A percentile compares a stretch with the other conserved stretches of the same genome.
Conservation (phyloP, 2,888 invertebrate species). For the Diloba caeruleocephala region DNA sequence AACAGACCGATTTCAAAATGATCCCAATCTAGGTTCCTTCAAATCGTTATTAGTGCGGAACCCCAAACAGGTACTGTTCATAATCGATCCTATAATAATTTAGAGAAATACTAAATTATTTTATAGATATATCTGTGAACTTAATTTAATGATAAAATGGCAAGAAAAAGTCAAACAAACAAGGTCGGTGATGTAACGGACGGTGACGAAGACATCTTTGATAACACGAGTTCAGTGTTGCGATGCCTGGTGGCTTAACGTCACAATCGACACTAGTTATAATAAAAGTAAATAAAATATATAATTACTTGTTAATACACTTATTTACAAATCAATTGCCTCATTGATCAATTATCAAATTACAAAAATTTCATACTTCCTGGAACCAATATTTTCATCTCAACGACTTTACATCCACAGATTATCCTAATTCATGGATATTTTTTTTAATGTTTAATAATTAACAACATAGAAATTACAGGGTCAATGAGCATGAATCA, state of each 20-base stretch:
- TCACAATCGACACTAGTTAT: constrained; percentile 58
- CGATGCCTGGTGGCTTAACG: constrained; percentile 59
- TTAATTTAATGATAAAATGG: constrained; percentile 54
- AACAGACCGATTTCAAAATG: no score
- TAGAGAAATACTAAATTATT: neutral
- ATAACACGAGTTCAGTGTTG: constrained; percentile 74
- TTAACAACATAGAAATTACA: constrained; percentile 21
- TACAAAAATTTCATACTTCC: neutral
- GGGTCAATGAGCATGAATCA: constrained; percentile 41
- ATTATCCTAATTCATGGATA: neutral
- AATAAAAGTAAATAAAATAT: constrained; percentile 53
- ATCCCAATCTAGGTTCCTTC: no score
- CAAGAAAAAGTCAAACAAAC: constrained; percentile 80
- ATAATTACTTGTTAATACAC: constrained; percentile 47
- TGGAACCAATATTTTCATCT: constrained; percentile 1
- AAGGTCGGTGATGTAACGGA: constrained; percentile 85
- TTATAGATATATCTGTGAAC: constrained; percentile 16
- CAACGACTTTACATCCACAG: neutral
- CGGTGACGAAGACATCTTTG: constrained; percentile 70
- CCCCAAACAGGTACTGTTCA: no score
- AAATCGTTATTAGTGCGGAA: no score
- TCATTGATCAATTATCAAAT: constrained; percentile 34
- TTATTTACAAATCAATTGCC: constrained; percentile 51
- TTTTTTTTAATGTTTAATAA: constrained; percentile 3
- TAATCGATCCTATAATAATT: no score